Evolutionary conservation across 2,888 invertebrate genomes (phyloP).

Genomic region (Dryomyza anilis): DNA sequence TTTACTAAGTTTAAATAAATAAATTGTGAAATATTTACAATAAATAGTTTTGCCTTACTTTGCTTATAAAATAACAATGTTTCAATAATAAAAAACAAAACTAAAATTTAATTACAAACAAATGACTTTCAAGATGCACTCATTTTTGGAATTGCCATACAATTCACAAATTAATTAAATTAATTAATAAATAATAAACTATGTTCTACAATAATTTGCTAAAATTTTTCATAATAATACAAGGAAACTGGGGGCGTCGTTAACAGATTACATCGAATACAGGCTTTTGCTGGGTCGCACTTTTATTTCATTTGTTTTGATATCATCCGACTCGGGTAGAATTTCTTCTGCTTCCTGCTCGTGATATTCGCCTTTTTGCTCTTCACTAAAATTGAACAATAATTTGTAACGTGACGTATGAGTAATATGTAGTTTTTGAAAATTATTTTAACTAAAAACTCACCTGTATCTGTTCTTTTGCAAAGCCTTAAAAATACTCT

Average conservation of each 20-base stretch:
- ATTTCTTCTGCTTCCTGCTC: constrained; percentile 51
- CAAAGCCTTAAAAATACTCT: constrained; percentile 70
- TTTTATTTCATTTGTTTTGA: constrained; percentile 19
- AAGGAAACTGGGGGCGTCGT: not conserved
- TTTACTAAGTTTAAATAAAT: not conserved
- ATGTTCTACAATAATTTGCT: constrained; percentile 26
- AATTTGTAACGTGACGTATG: not conserved
- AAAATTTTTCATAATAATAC: constrained; percentile 30
- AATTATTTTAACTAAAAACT: not conserved
- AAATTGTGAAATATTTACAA: constrained; percentile 11
- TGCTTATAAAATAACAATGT: too few relatives aligned
- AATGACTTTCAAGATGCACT: constrained; percentile 58
- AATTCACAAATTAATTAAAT: constrained; percentile 32
- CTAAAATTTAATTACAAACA: constrained; percentile 14
- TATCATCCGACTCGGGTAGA: constrained; percentile 29
- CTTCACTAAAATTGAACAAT: not conserved
- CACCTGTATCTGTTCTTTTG: constrained; percentile 53
- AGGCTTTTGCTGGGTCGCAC: not conserved
- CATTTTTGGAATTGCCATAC: constrained; percentile 36
- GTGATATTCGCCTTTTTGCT: constrained; percentile 45
- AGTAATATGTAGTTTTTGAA: not conserved
- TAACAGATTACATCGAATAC: constrained; percentile 5
- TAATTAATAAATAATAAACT: constrained; percentile 33
- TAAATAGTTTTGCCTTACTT: not conserved
- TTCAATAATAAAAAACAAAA: not conserved